These are phyloP conservation scores for Oligia strigilis DNA, from an alignment of 2,888 invertebrate genomes.

Conservation along the genomic window DNA sequence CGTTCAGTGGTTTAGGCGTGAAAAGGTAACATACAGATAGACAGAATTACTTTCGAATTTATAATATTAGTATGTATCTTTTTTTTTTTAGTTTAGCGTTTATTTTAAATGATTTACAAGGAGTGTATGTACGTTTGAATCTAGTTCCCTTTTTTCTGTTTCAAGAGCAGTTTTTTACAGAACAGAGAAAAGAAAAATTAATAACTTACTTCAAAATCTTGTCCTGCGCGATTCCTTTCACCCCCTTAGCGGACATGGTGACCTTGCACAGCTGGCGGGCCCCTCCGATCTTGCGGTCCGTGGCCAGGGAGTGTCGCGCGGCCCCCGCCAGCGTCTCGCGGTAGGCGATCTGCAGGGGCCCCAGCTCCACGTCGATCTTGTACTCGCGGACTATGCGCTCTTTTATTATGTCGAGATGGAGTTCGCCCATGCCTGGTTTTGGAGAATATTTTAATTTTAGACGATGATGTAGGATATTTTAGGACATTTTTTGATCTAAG, in stretches of 20 bases:
- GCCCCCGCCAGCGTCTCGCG: slow-evolving; percentile 92
- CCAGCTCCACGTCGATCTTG: slow-evolving; percentile 97
- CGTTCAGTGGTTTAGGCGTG: no score
- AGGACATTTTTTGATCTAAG: neutral
- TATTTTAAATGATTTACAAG: no score
- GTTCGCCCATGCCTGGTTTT: slow-evolving; percentile 97
- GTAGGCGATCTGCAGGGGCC: slow-evolving; percentile 97
- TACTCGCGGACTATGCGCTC: slow-evolving; percentile 97
- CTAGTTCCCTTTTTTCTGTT: neutral
- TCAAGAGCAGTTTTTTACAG: neutral
- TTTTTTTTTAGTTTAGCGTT: no score
- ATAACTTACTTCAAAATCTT: slow-evolving; percentile 86
- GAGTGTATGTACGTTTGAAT: neutral
- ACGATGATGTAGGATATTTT: neutral
- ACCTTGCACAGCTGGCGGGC: slow-evolving; percentile 91
- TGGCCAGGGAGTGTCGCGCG: slow-evolving; percentile 84
- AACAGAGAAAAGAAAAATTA: neutral
- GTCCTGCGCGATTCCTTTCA: slow-evolving; percentile 80
- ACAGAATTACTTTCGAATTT: no score
- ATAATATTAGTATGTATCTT: no score
- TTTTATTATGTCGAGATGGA: slow-evolving; percentile 98
- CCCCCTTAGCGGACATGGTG: slow-evolving; percentile 91
- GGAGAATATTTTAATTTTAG: neutral
- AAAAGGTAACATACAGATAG: no score
- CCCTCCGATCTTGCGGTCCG: slow-evolving; percentile 92